Base-by-base conservation (phyloP, 2,113 vertebrate species). In the Phyllopteryx taeniolatus region DNA sequence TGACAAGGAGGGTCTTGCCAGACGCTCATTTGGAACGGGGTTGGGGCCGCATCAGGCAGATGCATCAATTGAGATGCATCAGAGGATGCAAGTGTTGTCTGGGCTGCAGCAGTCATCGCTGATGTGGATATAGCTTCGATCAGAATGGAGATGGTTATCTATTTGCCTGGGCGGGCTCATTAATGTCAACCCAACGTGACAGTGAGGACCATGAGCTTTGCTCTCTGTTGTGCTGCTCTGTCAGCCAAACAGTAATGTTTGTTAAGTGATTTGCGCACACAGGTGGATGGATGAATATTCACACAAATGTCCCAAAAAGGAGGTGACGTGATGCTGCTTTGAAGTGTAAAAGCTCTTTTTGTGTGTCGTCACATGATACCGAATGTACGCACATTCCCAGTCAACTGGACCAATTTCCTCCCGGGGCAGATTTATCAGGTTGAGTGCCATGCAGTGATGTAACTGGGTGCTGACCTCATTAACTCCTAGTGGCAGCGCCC, bases 51-150 rank as follows among this genome's bases (percentile, higher is more conserved):
- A 79, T 83, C 81, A 79, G 79, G 39, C 19, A 12, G 62, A 64
- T 83, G 81, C 81, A 67, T 88, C 81, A 75, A 77, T 78, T 85
- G 80, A 81, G 79, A 87, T 77, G 78, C 83, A 76, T 89, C 76
- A 75, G 70, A 79, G 75, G 75, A 79, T 47, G 82, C 79, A 73
- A 35, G 72, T 56, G 20, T 65, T 15, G 64, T 81, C 74, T 8
- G 43, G 73, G 68, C 76, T 22, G 65, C 70, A 42, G 53, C 69
- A 22, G 44, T 73, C 57, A 70, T 49, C 10, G 65, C 57, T 73
- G 74, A 80, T 43, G 44, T 0, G 75, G 79, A 75, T 44, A 19
- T 51, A 63, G 79, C 83, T 76, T 72, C 42, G 69, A 77, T 84
- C 81, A 73, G 72, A 79, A 67, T 9, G 56, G 64, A 66, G 68